phyloP scores from a whole-genome alignment of 1,140 invertebrate genomes.

The Ceratina japonica region DNA sequence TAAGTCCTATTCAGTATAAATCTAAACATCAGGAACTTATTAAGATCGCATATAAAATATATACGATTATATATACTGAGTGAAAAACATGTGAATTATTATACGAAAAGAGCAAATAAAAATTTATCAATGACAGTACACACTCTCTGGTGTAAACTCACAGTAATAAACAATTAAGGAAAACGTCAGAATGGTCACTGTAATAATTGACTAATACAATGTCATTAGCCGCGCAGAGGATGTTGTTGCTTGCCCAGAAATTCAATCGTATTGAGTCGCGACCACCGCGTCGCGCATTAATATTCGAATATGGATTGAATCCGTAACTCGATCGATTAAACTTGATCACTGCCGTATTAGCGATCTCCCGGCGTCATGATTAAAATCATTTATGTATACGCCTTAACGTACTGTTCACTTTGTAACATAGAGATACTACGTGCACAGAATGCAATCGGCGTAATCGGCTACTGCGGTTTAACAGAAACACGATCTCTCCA shows the following conservation, averaged over 20 bases:
- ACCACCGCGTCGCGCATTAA: constrained; percentile 43
- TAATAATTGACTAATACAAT: constrained; percentile 25
- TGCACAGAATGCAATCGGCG: too few relatives aligned
- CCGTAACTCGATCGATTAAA: constrained; percentile 52
- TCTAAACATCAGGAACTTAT: too few relatives aligned
- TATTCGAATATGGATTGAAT: constrained; percentile 57
- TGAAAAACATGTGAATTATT: too few relatives aligned
- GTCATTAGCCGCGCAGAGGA: background rate
- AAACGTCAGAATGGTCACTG: background rate
- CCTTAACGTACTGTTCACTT: background rate
- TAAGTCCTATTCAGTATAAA: too few relatives aligned
- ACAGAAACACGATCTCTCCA: too few relatives aligned
- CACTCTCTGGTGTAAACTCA: too few relatives aligned
- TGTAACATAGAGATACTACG: background rate
- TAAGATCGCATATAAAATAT: too few relatives aligned
- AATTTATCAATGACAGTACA: background rate
- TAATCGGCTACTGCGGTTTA: too few relatives aligned
- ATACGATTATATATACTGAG: too few relatives aligned
- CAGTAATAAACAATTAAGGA: too few relatives aligned
- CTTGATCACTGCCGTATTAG: constrained; percentile 53
- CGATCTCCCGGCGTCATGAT: constrained; percentile 22
- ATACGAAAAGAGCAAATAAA: too few relatives aligned
- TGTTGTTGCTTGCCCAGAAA: constrained; percentile 49
- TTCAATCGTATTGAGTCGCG: constrained; percentile 49
- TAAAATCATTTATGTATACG: constrained; percentile 29